Percentiles rank a stretch among this genome's conserved stretches.
phyloP scores from a whole-genome alignment of 2,113 vertebrate species.

The Alethe diademata region DNA sequence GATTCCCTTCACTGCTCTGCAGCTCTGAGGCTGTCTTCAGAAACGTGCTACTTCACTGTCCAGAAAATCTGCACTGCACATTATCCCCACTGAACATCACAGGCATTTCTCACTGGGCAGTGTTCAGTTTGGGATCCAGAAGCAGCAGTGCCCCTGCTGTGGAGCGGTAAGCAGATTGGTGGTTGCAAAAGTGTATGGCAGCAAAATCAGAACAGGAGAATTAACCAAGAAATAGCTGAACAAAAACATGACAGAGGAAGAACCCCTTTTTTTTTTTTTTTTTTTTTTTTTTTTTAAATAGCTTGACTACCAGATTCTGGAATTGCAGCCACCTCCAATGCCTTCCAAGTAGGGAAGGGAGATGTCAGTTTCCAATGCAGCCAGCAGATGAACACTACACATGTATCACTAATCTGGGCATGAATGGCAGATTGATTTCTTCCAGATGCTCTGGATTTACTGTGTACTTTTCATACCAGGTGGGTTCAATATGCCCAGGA shows the following conservation, averaged over 20 bases:
- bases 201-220: not conserved
- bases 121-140: not conserved
- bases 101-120: not conserved
- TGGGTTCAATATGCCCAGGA: not conserved
- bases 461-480: not conserved
- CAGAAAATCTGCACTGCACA: not conserved
- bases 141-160: not conserved
- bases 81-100: not conserved
- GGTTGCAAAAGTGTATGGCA: not conserved
- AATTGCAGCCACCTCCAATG: not conserved
- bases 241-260: not conserved
- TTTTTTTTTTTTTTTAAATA: not conserved
- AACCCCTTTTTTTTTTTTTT: not conserved
- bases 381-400: not conserved
- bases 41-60: not conserved
- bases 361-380: not conserved
- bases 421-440: not conserved
- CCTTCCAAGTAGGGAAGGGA: not conserved
- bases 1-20: not conserved
- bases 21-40: not conserved
- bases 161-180: not conserved
- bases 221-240: not conserved
- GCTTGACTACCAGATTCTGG: not conserved
- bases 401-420: not conserved
- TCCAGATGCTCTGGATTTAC: not conserved